Evolutionary conservation across 2,888 invertebrate species (phyloP), one percentile per base, ranked within the genome.

Genomic region (Merodon equestris): DNA sequence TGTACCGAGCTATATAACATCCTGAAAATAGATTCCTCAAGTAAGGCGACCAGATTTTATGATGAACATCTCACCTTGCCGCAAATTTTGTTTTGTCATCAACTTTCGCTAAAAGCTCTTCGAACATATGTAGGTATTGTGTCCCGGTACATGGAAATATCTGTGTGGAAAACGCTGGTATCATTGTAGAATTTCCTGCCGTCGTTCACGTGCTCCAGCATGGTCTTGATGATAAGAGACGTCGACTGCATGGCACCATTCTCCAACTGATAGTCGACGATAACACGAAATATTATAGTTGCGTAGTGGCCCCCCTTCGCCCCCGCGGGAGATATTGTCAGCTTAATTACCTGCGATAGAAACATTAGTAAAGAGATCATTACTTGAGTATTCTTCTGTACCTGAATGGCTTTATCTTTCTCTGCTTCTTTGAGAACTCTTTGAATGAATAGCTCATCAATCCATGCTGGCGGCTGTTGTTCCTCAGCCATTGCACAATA

Each of bases 231-330:
- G 13, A 83, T 83, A 40, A 82, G 18, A 9, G 81, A 73, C 34
- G 60, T 77, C 4, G 44, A 53, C 1, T 13, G 15, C n/a, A 4
- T 36, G 15, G 14, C 9, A 0, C 15, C 15, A 15, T 40, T 42
- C 4, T 13, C 2, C 12, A 15, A 13, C 9, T 12, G 38, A 38
- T 53, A 64, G 36, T 64, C 45, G 7, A 64, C 38, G 14, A 5
- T 13, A 5, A 53, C 64, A 9, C 84, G 82, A 57, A 84, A 84
- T 83, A 84, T 84, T 10, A 84, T 64, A 36, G 84, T 84, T 0
- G 83, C 82, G 61, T 82, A 84, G 48, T 84, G 84, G 77, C 83
- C 84, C 0, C 83, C 83, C 19, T 81, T 77, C 0, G 51, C 17
- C 10, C 82, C 77, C n/a, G 83, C 84, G 0, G 83, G 83, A 12